These are phyloP conservation scores for Cryptoblepharus egeriae DNA, from an alignment of 2,797 vertebrate species.

Conservation along the genomic window DNA sequence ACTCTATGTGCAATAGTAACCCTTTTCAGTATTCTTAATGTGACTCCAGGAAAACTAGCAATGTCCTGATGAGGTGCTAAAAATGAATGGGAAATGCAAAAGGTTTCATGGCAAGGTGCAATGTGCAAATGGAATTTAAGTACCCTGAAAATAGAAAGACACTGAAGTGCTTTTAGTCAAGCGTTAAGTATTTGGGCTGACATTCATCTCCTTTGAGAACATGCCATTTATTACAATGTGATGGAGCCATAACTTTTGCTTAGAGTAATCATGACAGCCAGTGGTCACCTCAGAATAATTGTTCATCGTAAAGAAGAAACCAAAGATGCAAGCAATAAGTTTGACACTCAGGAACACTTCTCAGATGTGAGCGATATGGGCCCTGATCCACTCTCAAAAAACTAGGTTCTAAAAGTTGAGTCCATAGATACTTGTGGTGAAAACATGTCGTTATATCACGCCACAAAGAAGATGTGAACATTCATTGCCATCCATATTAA, in stretches of 20 bases:
- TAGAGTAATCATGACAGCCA: constrained; percentile 20
- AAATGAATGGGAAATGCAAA: constrained; percentile 4
- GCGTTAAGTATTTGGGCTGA: constrained; percentile 15
- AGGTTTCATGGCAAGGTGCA: not conserved
- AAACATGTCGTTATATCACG: not conserved
- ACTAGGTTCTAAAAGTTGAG: not conserved
- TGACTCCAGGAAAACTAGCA: not conserved
- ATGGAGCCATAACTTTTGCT: not conserved
- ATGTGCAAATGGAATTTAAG: constrained; percentile 23
- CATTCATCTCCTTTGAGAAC: constrained; percentile 12
- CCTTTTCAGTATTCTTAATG: constrained; percentile 7
- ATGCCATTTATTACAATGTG: not conserved
- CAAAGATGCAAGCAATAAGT: not conserved
- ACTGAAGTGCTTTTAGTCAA: constrained; percentile 4
- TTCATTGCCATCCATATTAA: not conserved
- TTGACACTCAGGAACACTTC: not conserved
- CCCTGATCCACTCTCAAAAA: not conserved
- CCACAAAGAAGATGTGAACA: not conserved
- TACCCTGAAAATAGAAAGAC: constrained; percentile 23
- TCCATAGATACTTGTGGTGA: too few species aligned
- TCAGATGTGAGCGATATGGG: not conserved
- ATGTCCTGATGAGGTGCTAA: constrained; percentile 11
- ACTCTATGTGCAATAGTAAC: not conserved
- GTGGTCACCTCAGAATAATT: constrained; percentile 17
- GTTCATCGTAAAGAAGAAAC: not conserved